Evolutionary conservation across 2,797 vertebrate genomes (phyloP).

Genomic region (Gila robusta): DNA sequence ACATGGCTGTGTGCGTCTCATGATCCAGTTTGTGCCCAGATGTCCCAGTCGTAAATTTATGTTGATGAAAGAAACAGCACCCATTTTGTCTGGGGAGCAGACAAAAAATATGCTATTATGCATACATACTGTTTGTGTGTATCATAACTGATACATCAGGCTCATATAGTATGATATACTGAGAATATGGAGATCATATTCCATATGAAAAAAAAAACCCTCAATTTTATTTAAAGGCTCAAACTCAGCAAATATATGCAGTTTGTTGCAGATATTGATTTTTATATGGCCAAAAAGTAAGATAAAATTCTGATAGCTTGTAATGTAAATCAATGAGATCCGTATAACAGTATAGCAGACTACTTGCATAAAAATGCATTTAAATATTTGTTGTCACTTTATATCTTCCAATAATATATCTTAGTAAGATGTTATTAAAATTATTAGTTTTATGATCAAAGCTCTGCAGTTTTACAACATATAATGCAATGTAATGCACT

Average conservation of each 20-base stretch:
- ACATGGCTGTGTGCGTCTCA: background rate
- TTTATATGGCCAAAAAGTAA: background rate
- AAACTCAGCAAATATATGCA: background rate
- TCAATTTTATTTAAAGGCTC: background rate
- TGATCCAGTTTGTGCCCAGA: slow-evolving; percentile 24
- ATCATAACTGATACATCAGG: background rate
- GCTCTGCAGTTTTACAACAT: background rate
- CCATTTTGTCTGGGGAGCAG: background rate
- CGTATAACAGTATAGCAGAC: slow-evolving; percentile 2
- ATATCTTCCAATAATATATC: background rate
- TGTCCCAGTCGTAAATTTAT: slow-evolving; percentile 1
- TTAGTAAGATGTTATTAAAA: background rate
- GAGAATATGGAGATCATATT: background rate
- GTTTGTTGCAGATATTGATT: background rate
- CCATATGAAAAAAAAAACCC: no score
- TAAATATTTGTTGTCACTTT: no score
- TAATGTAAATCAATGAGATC: background rate
- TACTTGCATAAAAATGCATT: background rate
- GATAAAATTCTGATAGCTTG: background rate
- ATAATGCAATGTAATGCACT: background rate
- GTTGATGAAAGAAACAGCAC: background rate
- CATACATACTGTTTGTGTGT: background rate
- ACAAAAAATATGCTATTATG: slow-evolving; percentile 21
- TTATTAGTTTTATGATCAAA: background rate
- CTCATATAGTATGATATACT: background rate